These are phyloP conservation scores for Metridium senile DNA, from an alignment of 92 coral and sea anemone species.

Conservation along the genomic window DNA sequence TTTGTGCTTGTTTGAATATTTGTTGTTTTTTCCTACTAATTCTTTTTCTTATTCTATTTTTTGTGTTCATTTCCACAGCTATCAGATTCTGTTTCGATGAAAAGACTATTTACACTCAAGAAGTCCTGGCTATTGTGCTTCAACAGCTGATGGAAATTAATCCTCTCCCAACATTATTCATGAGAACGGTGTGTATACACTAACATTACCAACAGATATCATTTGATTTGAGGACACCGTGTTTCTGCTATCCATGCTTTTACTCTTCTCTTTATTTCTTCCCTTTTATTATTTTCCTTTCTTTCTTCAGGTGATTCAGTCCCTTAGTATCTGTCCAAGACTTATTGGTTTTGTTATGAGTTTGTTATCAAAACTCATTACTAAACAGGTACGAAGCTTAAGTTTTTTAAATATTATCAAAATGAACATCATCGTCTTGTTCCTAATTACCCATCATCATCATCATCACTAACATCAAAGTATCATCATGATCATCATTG, in stretches of 20 bases:
- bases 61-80: too few species aligned
- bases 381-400: slow-evolving; percentile 83
- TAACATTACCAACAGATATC: too few species aligned
- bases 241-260: not conserved
- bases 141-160: slow-evolving; percentile 97
- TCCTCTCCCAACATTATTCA: slow-evolving; percentile 95
- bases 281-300: not conserved
- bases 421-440: not conserved
- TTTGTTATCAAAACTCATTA: slow-evolving; percentile 92
- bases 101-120: slow-evolving; percentile 98
- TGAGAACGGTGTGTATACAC: slow-evolving; percentile 86
- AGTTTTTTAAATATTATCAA: not conserved
- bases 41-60: too few species aligned
- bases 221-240: too few species aligned
- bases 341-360: slow-evolving; percentile 95
- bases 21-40: too few species aligned
- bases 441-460: not conserved
- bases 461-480: too few species aligned
- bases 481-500: too few species aligned
- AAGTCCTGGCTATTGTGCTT: slow-evolving; percentile 92
- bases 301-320: slow-evolving; percentile 86
- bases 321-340: slow-evolving; percentile 97
- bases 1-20: too few species aligned
- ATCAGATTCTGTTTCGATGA: slow-evolving; percentile 97
- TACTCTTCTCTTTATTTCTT: not conserved